Evolutionary conservation across 2,113 vertebrate species (phyloP).

Genomic region (Tricholaema leucomelas): DNA sequence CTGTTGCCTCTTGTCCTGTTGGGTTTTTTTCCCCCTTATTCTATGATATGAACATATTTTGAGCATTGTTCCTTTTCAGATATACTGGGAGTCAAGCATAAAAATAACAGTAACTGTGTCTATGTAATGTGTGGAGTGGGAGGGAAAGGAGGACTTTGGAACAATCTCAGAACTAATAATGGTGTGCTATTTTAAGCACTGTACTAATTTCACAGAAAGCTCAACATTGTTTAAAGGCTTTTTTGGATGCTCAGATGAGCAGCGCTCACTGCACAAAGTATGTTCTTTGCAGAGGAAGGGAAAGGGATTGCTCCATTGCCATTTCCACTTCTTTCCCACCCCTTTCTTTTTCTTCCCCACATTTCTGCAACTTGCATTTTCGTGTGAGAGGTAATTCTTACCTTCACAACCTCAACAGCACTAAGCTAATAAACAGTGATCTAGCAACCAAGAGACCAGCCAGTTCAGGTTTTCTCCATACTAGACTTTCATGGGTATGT

Average conservation of each 20-base stretch:
- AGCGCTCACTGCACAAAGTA: neutral
- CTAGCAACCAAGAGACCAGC: neutral
- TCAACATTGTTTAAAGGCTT: neutral
- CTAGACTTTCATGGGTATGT: neutral
- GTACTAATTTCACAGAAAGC: constrained; percentile 4
- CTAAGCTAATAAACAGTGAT: neutral
- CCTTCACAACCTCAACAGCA: neutral
- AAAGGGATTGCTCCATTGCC: neutral
- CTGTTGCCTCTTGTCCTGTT: no score
- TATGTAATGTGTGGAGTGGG: neutral
- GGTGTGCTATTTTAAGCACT: constrained; percentile 5
- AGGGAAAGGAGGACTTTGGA: constrained; percentile 27
- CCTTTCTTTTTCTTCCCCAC: neutral
- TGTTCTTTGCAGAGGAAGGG: neutral
- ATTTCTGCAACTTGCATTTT: neutral
- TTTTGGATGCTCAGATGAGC: neutral
- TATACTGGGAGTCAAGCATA: neutral
- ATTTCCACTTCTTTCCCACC: neutral
- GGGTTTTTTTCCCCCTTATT: neutral
- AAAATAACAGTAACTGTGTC: constrained; percentile 44
- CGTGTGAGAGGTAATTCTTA: neutral
- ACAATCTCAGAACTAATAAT: constrained; percentile 40
- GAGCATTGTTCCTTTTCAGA: neutral
- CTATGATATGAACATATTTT: neutral
- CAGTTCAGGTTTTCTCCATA: neutral